Evolutionary conservation across 2,888 invertebrate species (phyloP), one percentile per base, ranked within the genome.

Genomic region (Cheilosia vulpina): DNA sequence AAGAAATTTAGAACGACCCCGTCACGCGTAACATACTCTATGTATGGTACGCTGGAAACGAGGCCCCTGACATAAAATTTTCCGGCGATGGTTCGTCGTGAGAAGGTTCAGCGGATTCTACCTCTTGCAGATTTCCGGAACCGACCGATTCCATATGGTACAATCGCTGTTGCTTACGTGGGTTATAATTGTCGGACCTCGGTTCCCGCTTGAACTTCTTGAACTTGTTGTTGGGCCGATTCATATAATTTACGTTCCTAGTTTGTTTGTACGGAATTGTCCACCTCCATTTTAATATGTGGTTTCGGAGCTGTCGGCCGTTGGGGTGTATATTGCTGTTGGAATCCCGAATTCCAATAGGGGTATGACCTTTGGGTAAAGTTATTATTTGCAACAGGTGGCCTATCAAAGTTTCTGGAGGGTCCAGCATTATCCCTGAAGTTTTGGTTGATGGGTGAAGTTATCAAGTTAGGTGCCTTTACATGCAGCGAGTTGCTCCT

Each of bases 261-360:
- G 60, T 45, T 53, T 63, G 60, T 45, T 53, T 63, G 38, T 4
- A 53, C 62, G n/a, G 27, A 53, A 4, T n/a, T 62, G 31, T 62
- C 38, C 21, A 63, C 9, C 27, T 73, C 58, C 52, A 62, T 72
- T 60, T 62, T 62, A 62, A 72, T 27, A 19, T 17, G 9, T 27
- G 62, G 52, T 31, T 53, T 72, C 5, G 72, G 52, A 43, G 27
- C 62, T 7, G 57, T 57, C 34, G 57, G 69, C 31, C 31, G 6
- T 5, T 41, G 57, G 17, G 57, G 57, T 34, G 57, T 13, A 15
- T 57, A 19, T 55, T n/a, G 53, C 5, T 55, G 24, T 55, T 31
- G 31, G 53, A 55, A 55, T n/a, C 53, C 31, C 11, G 53, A 17
- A 15, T 68, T 68, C 27, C 55, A 55, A n/a, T 45, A 0, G 7